Percentiles rank a stretch among this genome's conserved stretches.
phyloP scores from a whole-genome alignment of 2,113 vertebrate genomes.

The Poicephalus meyeri region DNA sequence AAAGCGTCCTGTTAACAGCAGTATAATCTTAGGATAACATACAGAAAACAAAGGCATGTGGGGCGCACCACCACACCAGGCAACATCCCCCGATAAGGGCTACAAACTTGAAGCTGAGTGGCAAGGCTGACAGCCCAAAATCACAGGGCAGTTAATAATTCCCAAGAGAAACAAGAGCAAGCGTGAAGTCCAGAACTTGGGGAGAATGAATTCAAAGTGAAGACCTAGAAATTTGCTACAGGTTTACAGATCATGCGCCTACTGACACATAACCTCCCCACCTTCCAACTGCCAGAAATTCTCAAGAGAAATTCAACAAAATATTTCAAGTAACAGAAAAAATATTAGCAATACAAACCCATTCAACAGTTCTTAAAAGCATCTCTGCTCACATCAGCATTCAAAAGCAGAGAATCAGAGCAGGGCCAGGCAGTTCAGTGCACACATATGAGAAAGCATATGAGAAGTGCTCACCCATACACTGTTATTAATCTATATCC shows the following conservation, averaged over 20 bases:
- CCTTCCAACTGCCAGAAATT: not conserved
- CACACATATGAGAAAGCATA: not conserved
- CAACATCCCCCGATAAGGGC: not conserved
- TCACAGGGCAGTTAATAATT: not conserved
- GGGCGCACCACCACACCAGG: not conserved
- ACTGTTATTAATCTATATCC: not conserved
- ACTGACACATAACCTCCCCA: too few relatives aligned
- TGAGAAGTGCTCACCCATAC: not conserved
- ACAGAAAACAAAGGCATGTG: not conserved
- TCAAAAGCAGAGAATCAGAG: not conserved
- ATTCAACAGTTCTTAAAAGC: not conserved
- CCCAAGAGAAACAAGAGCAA: not conserved
- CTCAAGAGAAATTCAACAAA: not conserved
- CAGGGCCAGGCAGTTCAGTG: not conserved
- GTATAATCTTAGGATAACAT: rapidly evolving
- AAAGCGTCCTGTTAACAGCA: not conserved
- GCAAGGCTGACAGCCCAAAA: not conserved
- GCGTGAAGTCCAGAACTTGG: too few relatives aligned
- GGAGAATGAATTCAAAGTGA: not conserved
- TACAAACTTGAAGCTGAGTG: not conserved
- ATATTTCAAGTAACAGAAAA: not conserved
- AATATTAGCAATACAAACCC: not conserved
- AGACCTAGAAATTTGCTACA: not conserved
- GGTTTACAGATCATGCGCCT: rapidly evolving
- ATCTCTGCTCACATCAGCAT: not conserved